Evolutionary conservation across 2,113 vertebrate genomes (phyloP), one percentile per base, ranked within the genome.

Genomic region (Solea senegalensis): DNA sequence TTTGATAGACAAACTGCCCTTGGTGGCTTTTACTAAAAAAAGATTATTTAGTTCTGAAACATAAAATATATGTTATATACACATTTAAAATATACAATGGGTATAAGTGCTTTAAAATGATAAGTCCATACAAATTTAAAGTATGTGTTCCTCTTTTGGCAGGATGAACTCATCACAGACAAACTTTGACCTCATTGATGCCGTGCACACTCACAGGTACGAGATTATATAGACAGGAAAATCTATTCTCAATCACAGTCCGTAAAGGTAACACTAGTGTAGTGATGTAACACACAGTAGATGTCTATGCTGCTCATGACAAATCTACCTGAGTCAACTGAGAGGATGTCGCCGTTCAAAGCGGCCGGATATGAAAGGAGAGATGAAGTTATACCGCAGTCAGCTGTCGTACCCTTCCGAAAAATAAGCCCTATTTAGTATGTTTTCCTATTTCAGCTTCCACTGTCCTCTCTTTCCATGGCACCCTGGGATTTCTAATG

Each of bases 91-190:
- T 87, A 85, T 91, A 91, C 87, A 89, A 48, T 62, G 70, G 81
- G 74, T 82, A 74, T 86, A 88, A 87, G 88, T 87, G 84, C 78
- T 89, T 86, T 74, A 57, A 80, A 80, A 72, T 81, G 54, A 76
- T 85, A 82, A 73, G 76, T 86, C 84, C 84, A 73, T 89, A 89
- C 83, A 88, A 65, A 80, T 78, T 86, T 76, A 90, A 87, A 86
- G 80, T 88, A 78, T 39, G 60, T 80, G 45, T 80, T 78, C 72
- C 78, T 79, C 69, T 91, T 91, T 92, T 92, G 91, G 90, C 91
- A 93, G 89, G 85, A 89, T 73, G 85, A 91, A 92, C 90, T 90
- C 86, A 75, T 83, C 72, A 85, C 62, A 83, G 53, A 89, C 68
- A 72, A 84, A 87, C 77, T 70, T 82, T 81, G 83, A 91, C 86